These are phyloP conservation scores for Pantherophis guttatus DNA, from an alignment of 2,113 vertebrate species.

Conservation along the genomic window DNA sequence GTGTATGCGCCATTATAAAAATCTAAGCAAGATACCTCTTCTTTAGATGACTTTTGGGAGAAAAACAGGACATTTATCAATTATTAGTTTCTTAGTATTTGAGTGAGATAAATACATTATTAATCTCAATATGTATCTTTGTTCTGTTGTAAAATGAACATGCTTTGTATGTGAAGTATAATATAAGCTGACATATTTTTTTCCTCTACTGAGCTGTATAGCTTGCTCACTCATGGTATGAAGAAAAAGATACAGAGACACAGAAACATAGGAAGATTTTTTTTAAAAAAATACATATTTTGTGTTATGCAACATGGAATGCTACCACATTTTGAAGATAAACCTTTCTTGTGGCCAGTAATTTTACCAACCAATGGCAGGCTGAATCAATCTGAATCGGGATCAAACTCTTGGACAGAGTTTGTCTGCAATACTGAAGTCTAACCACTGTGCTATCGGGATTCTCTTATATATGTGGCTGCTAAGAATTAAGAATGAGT, in stretches of 20 bases:
- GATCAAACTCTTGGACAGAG: too few relatives aligned
- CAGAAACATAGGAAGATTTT: background rate
- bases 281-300: background rate
- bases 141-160: background rate
- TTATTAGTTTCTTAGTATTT: constrained; percentile 14
- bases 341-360: background rate
- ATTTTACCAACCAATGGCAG: too few relatives aligned
- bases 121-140: constrained; percentile 21
- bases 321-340: background rate
- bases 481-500: background rate
- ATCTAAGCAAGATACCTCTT: constrained; percentile 22
- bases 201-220: background rate
- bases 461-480: background rate
- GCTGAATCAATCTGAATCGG: too few relatives aligned
- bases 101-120: background rate
- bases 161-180: background rate
- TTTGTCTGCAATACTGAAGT: too few relatives aligned
- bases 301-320: background rate
- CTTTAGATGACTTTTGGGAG: background rate
- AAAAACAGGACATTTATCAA: background rate
- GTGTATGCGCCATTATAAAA: background rate
- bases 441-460: too few relatives aligned
- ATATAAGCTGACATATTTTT: background rate
- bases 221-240: background rate
- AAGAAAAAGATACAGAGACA: background rate